Conservation (phyloP, 2,888 invertebrate genomes). For the Theodoxus fluviatilis region DNA sequence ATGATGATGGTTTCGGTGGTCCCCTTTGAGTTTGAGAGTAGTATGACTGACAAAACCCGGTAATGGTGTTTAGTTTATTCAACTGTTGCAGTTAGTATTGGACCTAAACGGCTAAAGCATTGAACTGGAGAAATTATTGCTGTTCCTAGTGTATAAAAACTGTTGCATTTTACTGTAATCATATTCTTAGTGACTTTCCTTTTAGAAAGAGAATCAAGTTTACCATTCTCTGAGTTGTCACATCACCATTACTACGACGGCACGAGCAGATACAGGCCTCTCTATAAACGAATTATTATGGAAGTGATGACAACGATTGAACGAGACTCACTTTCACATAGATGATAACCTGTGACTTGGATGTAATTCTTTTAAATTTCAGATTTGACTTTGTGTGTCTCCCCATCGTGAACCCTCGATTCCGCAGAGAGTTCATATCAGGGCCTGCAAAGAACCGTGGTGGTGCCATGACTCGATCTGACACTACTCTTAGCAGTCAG, state of each 20-base stretch:
- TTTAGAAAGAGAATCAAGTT: no score
- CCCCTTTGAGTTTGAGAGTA: neutral
- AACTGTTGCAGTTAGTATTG: no score
- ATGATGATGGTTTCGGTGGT: neutral
- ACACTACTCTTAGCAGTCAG: slow-evolving; percentile 70
- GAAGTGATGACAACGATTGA: neutral
- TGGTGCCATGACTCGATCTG: slow-evolving; percentile 81
- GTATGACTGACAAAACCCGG: neutral
- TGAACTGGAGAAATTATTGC: no score
- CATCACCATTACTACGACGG: no score
- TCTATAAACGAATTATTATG: no score
- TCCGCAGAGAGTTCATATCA: slow-evolving; percentile 73
- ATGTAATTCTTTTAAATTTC: slow-evolving; percentile 38
- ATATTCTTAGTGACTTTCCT: no score
- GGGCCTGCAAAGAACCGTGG: slow-evolving; percentile 71
- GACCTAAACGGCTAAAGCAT: no score
- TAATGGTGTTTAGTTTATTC: neutral
- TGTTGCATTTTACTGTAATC: no score
- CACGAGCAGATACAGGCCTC: no score
- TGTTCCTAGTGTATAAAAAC: no score
- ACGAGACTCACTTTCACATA: neutral
- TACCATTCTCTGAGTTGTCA: no score
- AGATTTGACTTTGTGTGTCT: slow-evolving; percentile 80
- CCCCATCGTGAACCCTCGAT: slow-evolving; percentile 80
- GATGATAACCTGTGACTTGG: neutral